phyloP scores from a whole-genome alignment of 2,888 invertebrate species.

The Euzetes globulus region DNA sequence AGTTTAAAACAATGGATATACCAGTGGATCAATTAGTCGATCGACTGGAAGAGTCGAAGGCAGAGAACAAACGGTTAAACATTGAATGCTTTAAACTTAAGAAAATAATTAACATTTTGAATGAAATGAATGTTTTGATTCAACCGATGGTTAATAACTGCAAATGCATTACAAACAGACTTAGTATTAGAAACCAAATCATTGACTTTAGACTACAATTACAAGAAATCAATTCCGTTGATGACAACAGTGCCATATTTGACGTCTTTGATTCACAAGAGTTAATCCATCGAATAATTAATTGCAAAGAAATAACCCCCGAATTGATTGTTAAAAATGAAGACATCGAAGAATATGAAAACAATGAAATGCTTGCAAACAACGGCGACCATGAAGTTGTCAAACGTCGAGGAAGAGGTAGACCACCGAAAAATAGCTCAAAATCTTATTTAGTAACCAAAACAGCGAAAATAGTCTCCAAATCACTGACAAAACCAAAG shows the following conservation, averaged over 20 bases:
- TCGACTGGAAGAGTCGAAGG: background rate
- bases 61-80: background rate
- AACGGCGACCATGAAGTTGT: background rate
- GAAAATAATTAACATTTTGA: background rate
- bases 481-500: background rate
- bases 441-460: background rate
- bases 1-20: background rate
- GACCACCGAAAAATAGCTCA: background rate
- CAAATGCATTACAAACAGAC: background rate
- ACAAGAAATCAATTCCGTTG: background rate
- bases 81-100: slow-evolving; percentile 45
- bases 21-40: background rate
- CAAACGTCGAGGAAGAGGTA: background rate
- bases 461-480: background rate
- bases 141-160: background rate
- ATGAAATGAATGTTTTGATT: slow-evolving; percentile 1
- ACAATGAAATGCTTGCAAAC: background rate
- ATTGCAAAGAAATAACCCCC: background rate
- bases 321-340: background rate
- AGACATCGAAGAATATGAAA: background rate
- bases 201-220: background rate
- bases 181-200: background rate
- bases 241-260: background rate
- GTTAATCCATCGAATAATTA: background rate
- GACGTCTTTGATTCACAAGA: background rate